Percentiles rank a stretch among this genome's conserved stretches.
phyloP scores from a whole-genome alignment of 1,140 invertebrate genomes.

The Watersipora subatra region DNA sequence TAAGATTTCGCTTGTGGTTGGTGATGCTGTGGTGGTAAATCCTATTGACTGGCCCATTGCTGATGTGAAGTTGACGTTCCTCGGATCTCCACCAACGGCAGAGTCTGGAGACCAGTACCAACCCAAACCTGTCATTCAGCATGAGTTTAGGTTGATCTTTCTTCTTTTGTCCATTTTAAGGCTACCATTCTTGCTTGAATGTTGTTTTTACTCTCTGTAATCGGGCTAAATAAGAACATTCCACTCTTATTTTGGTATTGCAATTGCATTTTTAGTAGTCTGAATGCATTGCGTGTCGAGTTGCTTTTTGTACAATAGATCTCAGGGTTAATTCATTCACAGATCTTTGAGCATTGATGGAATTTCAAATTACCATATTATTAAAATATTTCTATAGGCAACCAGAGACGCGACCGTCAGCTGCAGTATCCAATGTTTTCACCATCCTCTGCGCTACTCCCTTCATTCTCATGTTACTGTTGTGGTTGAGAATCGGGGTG shows the following conservation, averaged over 20 bases:
- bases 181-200: too few relatives aligned
- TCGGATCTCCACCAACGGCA: conserved; percentile 52
- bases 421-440: conserved; percentile 75
- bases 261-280: too few relatives aligned
- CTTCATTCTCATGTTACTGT: conserved; percentile 62
- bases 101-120: conserved; percentile 4
- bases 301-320: too few relatives aligned
- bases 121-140: conserved; percentile 34
- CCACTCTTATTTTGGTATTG: too few relatives aligned
- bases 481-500: conserved; percentile 78
- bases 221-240: too few relatives aligned
- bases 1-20: conserved; percentile 68
- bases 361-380: too few relatives aligned
- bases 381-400: too few relatives aligned
- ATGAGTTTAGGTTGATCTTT: conserved; percentile 1
- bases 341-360: too few relatives aligned
- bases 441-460: conserved; percentile 69
- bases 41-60: conserved; percentile 68
- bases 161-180: conserved; percentile 22
- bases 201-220: too few relatives aligned
- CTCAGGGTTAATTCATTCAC: too few relatives aligned
- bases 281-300: too few relatives aligned
- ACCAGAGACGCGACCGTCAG: conserved; percentile 76
- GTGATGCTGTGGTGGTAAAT: conserved; percentile 77
- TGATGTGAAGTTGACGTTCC: conserved; percentile 49